phyloP scores from a whole-genome alignment of 2,113 vertebrate species.

The Nerophis ophidion region DNA sequence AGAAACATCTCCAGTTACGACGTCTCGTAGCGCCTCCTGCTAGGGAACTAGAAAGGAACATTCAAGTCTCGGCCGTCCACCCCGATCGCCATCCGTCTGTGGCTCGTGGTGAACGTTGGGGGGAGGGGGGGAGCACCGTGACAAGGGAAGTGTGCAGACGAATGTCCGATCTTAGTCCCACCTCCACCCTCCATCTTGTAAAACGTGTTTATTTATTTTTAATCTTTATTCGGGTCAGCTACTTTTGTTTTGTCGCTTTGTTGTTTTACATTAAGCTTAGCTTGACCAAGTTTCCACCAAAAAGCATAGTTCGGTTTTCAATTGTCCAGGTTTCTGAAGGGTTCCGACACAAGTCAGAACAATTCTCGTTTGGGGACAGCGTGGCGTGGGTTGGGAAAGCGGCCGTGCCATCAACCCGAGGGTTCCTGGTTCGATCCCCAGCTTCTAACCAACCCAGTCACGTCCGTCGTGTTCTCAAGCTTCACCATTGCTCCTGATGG shows the following conservation, averaged over 20 bases:
- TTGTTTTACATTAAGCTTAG: not conserved
- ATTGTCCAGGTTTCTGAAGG: not conserved
- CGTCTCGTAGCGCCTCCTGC: constrained; percentile 44
- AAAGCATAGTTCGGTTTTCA: not conserved
- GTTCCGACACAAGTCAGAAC: not conserved
- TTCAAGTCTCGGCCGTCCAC: constrained; percentile 51
- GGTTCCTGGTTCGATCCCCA: too few species aligned
- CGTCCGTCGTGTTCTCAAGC: too few species aligned
- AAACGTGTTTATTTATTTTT: too few species aligned
- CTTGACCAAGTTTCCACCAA: not conserved
- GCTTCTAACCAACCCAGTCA: too few species aligned
- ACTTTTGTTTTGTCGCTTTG: not conserved
- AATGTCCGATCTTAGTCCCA: constrained; percentile 3
- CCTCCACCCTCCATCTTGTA: too few species aligned
- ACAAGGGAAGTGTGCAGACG: constrained; percentile 36
- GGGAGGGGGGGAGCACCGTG: constrained; percentile 51
- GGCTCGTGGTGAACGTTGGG: constrained; percentile 33
- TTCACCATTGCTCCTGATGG: too few species aligned
- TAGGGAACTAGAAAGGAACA: constrained; percentile 53
- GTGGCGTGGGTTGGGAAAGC: too few species aligned
- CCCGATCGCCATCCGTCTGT: constrained; percentile 42
- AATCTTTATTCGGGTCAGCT: not conserved
- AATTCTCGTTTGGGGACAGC: not conserved
- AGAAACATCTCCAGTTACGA: constrained; percentile 36
- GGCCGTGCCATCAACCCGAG: too few species aligned